Evolutionary conservation across 1,140 invertebrate species (phyloP), one percentile per base, ranked within the genome.

Genomic region (Glossosoma conforme): DNA sequence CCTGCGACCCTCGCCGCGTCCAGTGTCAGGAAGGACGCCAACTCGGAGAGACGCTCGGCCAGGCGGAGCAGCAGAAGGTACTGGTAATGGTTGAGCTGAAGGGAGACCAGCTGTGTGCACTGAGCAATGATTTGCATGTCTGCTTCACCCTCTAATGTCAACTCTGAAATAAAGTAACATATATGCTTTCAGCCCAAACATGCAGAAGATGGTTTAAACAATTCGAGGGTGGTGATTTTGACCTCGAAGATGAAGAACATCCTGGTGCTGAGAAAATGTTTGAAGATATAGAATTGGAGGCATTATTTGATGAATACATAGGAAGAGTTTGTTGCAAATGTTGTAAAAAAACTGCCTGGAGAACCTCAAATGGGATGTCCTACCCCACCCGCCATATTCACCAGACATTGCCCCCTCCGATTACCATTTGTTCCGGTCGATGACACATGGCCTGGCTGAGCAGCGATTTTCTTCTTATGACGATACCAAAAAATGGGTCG

Each of bases 1-100:
- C 56, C 54, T 20, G 44, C 63, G 59, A 89, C 86, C 40, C 81
- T 74, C 50, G 85, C 82, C 1, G 87, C 82, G 65, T 96, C 91
- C 35, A 89, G 71, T 13, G 83, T 80, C 20, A 96, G 66, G 67
- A 88, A 91, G 2, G 86, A 85, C 2, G 83, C 77, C 69, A 93
- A 74, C 65, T 91, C 86, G 2, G 85, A 77, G 4, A 92, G 61
- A n/a, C 86, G 80, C 70, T 97, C 93, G 17, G 85, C 75, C 36
- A 94, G 72, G 36, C 93, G 75, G 61, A 95, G 68, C 18, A 97
- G 67, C 68, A 97, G 96, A 38, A 97, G 75, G 68, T 87, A 87
- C 72, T 97, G 93, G 69, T 91, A 93, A 69, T 97, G 93, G 75
- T 93, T 95, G 24, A 94, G 75, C 67, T 95, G 91, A 1, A 92